Evolutionary conservation across 1,140 invertebrate species (phyloP).

Genomic region (Metopolophium dirhodum): DNA sequence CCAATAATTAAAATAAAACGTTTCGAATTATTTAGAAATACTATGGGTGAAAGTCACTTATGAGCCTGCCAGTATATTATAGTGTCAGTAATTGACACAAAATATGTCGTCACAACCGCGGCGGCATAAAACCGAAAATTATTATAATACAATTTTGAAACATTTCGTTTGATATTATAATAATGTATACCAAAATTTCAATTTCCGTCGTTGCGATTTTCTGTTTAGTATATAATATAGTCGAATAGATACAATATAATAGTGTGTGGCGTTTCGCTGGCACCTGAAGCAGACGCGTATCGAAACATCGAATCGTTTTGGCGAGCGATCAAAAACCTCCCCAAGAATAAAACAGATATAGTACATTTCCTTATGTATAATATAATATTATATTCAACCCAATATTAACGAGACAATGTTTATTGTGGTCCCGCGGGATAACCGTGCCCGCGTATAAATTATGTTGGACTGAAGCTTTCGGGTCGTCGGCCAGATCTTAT

Average conservation of each 20-base stretch:
- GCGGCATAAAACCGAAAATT: neutral
- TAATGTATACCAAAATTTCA: too few relatives aligned
- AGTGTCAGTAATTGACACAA: neutral
- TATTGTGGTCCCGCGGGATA: neutral
- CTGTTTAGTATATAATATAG: neutral
- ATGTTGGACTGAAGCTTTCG: neutral
- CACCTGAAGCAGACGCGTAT: neutral
- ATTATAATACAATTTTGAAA: too few relatives aligned
- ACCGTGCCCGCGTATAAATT: neutral
- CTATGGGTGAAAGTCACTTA: neutral
- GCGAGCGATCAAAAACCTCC: neutral
- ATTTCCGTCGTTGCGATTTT: neutral
- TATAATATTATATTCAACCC: neutral
- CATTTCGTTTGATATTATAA: neutral
- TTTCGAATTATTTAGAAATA: neutral
- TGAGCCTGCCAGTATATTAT: neutral
- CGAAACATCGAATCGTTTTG: neutral
- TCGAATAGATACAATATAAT: neutral
- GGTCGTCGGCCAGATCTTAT: neutral
- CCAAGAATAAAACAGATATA: conserved; percentile 1
- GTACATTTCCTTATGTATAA: neutral
- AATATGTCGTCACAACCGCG: neutral
- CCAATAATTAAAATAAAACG: neutral
- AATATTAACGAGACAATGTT: neutral
- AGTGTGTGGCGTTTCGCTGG: neutral